Base-by-base conservation (phyloP, 1,140 invertebrate genomes). In the Helicoverpa armigera region DNA sequence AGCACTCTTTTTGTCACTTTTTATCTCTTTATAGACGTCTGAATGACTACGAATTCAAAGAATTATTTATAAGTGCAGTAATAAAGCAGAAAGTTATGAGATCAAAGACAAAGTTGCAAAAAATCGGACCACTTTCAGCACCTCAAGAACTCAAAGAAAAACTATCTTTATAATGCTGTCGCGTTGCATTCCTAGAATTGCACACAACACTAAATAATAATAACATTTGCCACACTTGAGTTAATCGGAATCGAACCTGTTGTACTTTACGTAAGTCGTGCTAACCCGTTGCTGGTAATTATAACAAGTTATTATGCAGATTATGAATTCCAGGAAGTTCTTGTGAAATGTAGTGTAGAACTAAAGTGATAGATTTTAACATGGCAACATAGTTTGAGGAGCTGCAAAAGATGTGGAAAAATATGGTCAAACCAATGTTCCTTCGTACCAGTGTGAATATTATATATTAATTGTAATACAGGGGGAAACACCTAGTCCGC, bases 241-340 rank as follows among this genome's bases (percentile, higher is more conserved):
- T 65, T 35, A 65, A 67, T 53, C 48, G 50, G 60, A 31, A 77
- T 65, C 51, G 75, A 77, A 77, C 75, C 75, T 77, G 75, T 65
- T 67, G 60, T 63, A 63, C 9, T 67, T 77, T 77, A 77, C 61
- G 51, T 77, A 77, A 77, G 75, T 7, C 35, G 35, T 16, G 31
- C 50, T 14, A 72, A 54, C 69, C 0, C 18, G 69, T 72, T 54
- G 2, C 3, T 12, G 5, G 29, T 43, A 56, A 73, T 56, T 73
- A 56, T 43, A 35, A 18, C 75, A 12, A 65, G 61, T 67, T 54
- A 53, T 54, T 56, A 53, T 43, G 75, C 29, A 43, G 29, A 73
- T 73, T 73, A 53, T 43, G 43, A 35, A 73, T 73, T 56, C 51
- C 51, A 73, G 70, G 70, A 73, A 73, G 43, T 58, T 73, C 48